Base-by-base conservation (phyloP, 2,797 vertebrate genomes). In the Chelonia mydas region DNA sequence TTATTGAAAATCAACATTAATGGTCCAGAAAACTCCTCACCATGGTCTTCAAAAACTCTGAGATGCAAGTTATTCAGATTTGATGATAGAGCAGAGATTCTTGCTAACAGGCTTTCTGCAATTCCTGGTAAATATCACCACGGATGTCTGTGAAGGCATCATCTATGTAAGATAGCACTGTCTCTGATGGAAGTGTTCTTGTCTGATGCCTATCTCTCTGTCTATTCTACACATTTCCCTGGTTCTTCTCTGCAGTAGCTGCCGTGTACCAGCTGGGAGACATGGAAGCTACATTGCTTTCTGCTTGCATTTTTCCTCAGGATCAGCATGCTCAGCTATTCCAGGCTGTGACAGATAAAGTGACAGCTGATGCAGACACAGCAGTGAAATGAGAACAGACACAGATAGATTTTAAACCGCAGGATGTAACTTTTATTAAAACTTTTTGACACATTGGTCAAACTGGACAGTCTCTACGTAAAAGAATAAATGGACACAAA, bases 261-360 rank as follows among this genome's bases (percentile, higher is more conserved):
- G 53, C 21, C 7, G 76, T 84, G 81, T 77, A 92, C 86, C 50
- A 84, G 4, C 47, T 65, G 9, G 37, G 74, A 82, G 33, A 17
- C 27, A 86, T 78, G 57, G 54, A 79, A 88, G 12, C 3, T 81
- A 21, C 3, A 2, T 15, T 91, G 2, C 3, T 91, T 94, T 90
- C 53, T 59, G 11, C 25, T 57, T 74, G 21, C 0, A 0, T 11
- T 0, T 25, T 78, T 3, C 21, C 8, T 37, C 6, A 21, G 25
- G 28, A 65, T 16, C 37, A 47, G 9, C 8, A 15, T 5, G 41
- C 5, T 11, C 5, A 37, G 45, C 37, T 65, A 23, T 16, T 11
- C 0, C 8, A 68, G 49, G 4, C 45, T 92, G 16, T 76, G 59
- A 78, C 47, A 82, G 65, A 81, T 7, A 51, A 87, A 5, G 31